phyloP scores from a whole-genome alignment of 2,888 invertebrate genomes.

The Pyrochroa serraticornis region DNA sequence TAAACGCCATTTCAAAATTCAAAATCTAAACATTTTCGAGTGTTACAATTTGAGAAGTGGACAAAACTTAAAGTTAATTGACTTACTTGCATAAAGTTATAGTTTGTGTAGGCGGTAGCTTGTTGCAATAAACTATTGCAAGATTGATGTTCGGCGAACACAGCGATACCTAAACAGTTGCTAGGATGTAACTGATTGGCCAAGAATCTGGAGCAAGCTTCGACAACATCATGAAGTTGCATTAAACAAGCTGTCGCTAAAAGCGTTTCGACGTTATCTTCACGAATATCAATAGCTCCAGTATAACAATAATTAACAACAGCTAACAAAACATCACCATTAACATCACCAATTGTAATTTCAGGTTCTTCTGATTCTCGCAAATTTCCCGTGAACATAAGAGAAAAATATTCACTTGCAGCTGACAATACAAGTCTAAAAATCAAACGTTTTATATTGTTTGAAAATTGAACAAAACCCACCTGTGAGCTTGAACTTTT shows the following conservation, averaged over 20 bases:
- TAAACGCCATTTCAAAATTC: too few species aligned
- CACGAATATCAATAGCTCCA: constrained; percentile 81
- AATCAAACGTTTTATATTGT: too few species aligned
- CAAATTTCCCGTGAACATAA: constrained; percentile 92
- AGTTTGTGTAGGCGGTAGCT: constrained; percentile 84
- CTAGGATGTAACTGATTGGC: constrained; percentile 91
- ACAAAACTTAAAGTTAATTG: too few species aligned
- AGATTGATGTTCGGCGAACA: constrained; percentile 92
- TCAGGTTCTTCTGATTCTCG: constrained; percentile 83
- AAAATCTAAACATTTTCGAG: too few species aligned
- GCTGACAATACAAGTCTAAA: constrained; percentile 84
- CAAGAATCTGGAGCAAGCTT: constrained; percentile 88
- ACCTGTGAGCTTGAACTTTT: constrained; percentile 60
- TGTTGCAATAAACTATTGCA: constrained; percentile 80
- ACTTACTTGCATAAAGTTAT: constrained; percentile 79
- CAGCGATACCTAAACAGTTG: constrained; percentile 90
- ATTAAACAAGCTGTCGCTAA: constrained; percentile 87
- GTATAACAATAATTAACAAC: constrained; percentile 92
- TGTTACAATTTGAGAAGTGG: too few species aligned
- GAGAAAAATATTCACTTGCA: constrained; percentile 92
- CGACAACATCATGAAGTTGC: constrained; percentile 84
- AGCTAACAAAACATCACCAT: constrained; percentile 83
- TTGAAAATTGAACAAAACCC: too few species aligned
- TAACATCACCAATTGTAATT: constrained; percentile 83
- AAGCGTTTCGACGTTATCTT: constrained; percentile 89